Evolutionary conservation across 2,797 vertebrate genomes (phyloP).

Genomic region (Carapus acus): DNA sequence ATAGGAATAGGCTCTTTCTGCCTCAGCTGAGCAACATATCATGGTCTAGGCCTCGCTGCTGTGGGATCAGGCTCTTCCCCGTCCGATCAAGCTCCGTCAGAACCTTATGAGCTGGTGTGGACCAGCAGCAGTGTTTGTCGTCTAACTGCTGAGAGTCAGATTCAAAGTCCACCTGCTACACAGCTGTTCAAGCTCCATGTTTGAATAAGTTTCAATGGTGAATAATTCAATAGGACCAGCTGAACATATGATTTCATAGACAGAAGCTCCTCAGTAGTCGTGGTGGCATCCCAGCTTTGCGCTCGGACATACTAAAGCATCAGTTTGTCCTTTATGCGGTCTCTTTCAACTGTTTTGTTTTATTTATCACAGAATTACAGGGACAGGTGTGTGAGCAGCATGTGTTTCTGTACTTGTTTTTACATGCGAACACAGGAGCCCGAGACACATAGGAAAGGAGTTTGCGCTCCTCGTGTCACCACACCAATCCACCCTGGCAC

Average conservation of each 20-base stretch:
- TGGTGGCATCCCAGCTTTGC: constrained; percentile 7
- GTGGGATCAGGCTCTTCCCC: constrained; percentile 43
- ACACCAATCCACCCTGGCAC: constrained; percentile 33
- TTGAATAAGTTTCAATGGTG: not conserved
- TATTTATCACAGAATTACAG: constrained; percentile 40
- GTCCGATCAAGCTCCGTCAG: constrained; percentile 42
- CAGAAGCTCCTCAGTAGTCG: constrained; percentile 16
- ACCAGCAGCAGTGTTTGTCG: constrained; percentile 45
- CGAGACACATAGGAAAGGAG: constrained; percentile 24
- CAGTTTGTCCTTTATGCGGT: constrained; percentile 41
- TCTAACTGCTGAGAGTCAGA: constrained; percentile 47
- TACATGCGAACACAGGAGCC: not conserved
- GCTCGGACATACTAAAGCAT: no score
- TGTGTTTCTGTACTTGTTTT: constrained; percentile 17
- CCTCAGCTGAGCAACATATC: constrained; percentile 3
- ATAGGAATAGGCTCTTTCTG: constrained; percentile 7
- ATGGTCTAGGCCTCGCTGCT: constrained; percentile 25
- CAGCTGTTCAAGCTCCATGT: constrained; percentile 20
- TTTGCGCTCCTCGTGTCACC: constrained; percentile 26
- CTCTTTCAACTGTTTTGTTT: constrained; percentile 47
- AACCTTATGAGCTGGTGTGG: constrained; percentile 36
- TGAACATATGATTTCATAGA: constrained; percentile 5
- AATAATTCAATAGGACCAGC: not conserved
- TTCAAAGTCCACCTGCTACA: constrained; percentile 47
- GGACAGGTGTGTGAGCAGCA: constrained; percentile 45